Evolutionary conservation across 2,797 vertebrate species (phyloP).

Genomic region (Acipenser oxyrinchus): DNA sequence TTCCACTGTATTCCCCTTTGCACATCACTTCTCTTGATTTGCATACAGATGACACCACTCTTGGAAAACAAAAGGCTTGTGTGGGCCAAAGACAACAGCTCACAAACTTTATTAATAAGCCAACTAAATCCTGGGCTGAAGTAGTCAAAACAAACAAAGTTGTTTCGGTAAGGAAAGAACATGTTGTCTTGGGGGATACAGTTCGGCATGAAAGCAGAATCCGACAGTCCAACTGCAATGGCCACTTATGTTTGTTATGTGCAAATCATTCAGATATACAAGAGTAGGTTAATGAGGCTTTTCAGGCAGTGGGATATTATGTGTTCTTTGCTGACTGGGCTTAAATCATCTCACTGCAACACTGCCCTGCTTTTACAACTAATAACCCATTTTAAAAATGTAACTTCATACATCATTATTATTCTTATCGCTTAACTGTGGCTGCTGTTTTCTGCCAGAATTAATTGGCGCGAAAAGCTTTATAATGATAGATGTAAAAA

Average conservation of each 20-base stretch:
- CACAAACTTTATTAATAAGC: slow-evolving; percentile 29
- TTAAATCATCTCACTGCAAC: no score
- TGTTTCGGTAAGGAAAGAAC: slow-evolving; percentile 10
- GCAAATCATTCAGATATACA: not conserved
- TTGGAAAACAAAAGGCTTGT: slow-evolving; percentile 22
- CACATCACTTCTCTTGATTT: slow-evolving; percentile 10
- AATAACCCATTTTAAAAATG: no score
- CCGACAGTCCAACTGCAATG: slow-evolving; percentile 2
- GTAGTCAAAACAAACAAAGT: slow-evolving; percentile 33
- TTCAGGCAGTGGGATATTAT: not conserved
- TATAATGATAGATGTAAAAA: no score
- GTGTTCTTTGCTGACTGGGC: no score
- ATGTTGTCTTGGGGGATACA: slow-evolving; percentile 22
- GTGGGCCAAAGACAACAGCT: slow-evolving; percentile 29
- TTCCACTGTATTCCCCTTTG: not conserved
- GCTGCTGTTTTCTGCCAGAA: no score
- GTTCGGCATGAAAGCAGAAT: slow-evolving; percentile 12
- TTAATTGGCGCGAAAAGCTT: no score
- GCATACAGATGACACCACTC: slow-evolving; percentile 16
- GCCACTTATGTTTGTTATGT: slow-evolving; percentile 1
- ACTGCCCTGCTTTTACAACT: no score
- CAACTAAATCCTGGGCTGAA: slow-evolving; percentile 18
- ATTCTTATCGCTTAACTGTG: no score
- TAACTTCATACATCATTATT: no score
- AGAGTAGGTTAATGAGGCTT: not conserved